These are phyloP conservation scores for Chelmon rostratus DNA, from an alignment of 2,797 vertebrate genomes.

Conservation along the genomic window DNA sequence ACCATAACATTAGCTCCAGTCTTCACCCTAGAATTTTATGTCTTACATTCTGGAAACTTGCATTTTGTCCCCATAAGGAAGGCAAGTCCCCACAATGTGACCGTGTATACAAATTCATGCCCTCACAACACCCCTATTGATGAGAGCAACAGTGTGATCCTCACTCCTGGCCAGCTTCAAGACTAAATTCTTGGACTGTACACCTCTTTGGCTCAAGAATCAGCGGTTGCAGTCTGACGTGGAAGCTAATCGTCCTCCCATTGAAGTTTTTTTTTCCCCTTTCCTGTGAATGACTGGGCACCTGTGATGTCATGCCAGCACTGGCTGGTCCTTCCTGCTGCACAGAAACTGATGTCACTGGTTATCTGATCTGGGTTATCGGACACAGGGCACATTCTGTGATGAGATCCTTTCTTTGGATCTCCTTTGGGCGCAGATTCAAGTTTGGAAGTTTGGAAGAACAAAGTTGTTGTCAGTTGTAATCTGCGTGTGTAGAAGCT, in stretches of 20 bases:
- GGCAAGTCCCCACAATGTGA: too few species aligned
- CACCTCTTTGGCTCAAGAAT: slow-evolving; percentile 15
- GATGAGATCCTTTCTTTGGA: slow-evolving; percentile 23
- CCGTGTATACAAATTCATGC: too few species aligned
- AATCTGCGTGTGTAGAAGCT: neutral
- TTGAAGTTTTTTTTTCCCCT: neutral
- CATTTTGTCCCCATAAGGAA: too few species aligned
- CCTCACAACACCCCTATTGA: neutral
- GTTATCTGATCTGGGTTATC: slow-evolving; percentile 50
- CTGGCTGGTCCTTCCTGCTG: slow-evolving; percentile 22
- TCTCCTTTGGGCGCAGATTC: neutral
- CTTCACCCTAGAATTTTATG: too few species aligned
- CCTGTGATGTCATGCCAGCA: slow-evolving; percentile 49
- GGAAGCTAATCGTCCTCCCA: slow-evolving; percentile 22
- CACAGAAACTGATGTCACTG: slow-evolving; percentile 31
- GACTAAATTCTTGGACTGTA: neutral
- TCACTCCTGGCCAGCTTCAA: neutral
- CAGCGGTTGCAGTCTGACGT: neutral
- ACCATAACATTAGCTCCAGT: too few species aligned
- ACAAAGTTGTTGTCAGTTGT: neutral
- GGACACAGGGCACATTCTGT: slow-evolving; percentile 19
- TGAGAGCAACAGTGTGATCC: neutral
- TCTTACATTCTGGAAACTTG: too few species aligned
- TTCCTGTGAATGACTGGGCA: slow-evolving; percentile 33
- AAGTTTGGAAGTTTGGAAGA: neutral